Evolutionary conservation across 2,888 invertebrate species (phyloP).

Genomic region (Ptycholaimellus sp.): DNA sequence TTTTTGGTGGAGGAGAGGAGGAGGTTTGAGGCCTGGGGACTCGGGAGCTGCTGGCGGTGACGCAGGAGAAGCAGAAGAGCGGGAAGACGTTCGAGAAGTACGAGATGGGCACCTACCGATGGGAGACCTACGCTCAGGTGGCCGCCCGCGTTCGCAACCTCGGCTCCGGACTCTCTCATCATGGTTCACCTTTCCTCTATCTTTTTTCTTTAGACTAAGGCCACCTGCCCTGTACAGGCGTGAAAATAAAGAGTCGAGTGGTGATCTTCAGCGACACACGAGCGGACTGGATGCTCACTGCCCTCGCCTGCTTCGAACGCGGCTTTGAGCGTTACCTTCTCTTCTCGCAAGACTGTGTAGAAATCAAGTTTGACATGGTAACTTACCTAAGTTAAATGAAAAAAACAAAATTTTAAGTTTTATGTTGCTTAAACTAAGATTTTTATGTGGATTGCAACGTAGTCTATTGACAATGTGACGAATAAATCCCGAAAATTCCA

Average conservation of each 20-base stretch:
- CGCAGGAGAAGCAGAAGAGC: constrained; percentile 75
- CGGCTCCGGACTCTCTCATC: constrained; percentile 54
- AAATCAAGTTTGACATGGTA: too few species aligned
- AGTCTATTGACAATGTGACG: not conserved
- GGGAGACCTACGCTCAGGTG: constrained; percentile 58
- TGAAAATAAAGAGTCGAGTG: constrained; percentile 34
- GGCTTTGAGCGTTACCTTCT: too few species aligned
- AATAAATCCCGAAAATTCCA: too few species aligned
- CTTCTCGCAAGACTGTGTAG: too few species aligned
- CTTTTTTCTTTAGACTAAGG: too few species aligned
- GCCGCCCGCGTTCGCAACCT: constrained; percentile 50
- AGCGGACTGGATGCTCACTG: constrained; percentile 89
- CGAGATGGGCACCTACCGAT: constrained; percentile 70
- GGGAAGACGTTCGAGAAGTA: constrained; percentile 88
- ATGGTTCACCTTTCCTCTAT: too few species aligned
- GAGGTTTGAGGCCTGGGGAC: constrained; percentile 29
- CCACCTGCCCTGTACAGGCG: too few species aligned
- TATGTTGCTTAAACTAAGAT: not conserved
- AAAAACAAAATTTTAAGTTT: too few species aligned
- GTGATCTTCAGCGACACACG: constrained; percentile 90
- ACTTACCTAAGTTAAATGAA: constrained; percentile 10
- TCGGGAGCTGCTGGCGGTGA: constrained; percentile 41
- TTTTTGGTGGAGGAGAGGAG: constrained; percentile 12
- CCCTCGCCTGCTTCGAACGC: constrained; percentile 80
- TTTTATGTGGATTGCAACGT: not conserved